phyloP scores from a whole-genome alignment of 1,140 invertebrate genomes.

The Gryon sp. region DNA sequence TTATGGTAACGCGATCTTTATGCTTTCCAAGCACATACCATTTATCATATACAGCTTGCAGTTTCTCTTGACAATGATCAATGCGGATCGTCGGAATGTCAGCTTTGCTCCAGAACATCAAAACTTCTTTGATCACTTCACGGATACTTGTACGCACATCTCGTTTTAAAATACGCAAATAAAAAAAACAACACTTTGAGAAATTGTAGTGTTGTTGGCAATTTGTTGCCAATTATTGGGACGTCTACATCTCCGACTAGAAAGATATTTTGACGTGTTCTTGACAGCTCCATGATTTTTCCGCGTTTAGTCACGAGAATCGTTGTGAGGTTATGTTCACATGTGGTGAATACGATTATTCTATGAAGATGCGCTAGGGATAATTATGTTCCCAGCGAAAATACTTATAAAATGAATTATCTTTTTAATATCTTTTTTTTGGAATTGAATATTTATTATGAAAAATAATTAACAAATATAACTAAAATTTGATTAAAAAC shows the following conservation, averaged over 20 bases:
- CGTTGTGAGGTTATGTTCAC: neutral
- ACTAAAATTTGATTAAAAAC: too few species aligned
- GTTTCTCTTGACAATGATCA: constrained; percentile 12
- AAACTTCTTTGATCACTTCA: constrained; percentile 17
- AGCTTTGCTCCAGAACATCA: constrained; percentile 25
- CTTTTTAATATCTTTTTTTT: too few species aligned
- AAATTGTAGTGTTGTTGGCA: neutral
- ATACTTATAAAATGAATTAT: too few species aligned
- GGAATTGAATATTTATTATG: too few species aligned
- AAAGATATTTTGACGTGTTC: neutral
- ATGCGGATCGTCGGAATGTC: constrained; percentile 11
- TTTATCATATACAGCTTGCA: constrained; percentile 1
- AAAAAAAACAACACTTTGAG: constrained; percentile 6
- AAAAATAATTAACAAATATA: too few species aligned
- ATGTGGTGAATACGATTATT: neutral
- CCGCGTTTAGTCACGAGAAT: neutral
- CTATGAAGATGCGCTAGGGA: too few species aligned
- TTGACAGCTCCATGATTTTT: neutral
- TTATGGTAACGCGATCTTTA: neutral
- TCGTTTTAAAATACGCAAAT: constrained; percentile 9
- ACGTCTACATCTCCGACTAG: neutral
- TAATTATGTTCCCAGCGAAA: too few species aligned
- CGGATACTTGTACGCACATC: constrained; percentile 2
- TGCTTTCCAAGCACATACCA: constrained; percentile 4
- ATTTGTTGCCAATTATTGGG: neutral